These are phyloP conservation scores for Perca schrenkii DNA, from an alignment of 2,113 vertebrate genomes.

Conservation along the genomic window DNA sequence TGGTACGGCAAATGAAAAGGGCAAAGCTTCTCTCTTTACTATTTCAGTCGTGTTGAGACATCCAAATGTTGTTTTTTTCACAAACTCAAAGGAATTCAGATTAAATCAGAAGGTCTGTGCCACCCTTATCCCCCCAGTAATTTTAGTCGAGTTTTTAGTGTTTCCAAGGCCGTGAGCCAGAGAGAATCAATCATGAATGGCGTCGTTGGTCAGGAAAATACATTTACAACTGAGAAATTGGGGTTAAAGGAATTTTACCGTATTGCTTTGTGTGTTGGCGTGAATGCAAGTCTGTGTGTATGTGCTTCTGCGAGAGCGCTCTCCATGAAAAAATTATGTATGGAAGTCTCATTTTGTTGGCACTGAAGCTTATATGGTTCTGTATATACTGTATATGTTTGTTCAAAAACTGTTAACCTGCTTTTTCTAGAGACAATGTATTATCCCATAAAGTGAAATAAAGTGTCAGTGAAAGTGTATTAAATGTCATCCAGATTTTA, in stretches of 20 bases:
- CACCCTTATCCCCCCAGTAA: background rate
- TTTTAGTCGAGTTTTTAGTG: background rate
- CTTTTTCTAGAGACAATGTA: background rate
- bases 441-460: background rate
- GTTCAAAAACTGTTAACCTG: background rate
- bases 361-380: no score
- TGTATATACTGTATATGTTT: background rate
- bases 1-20: slow-evolving; percentile 20
- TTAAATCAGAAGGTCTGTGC: background rate
- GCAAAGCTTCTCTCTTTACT: background rate
- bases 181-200: slow-evolving; percentile 13
- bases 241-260: slow-evolving; percentile 19
- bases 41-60: slow-evolving; percentile 16
- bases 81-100: background rate
- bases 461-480: background rate
- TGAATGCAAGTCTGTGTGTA: background rate
- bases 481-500: background rate
- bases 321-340: background rate
- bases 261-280: background rate
- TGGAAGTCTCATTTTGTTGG: background rate
- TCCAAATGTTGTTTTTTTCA: background rate
- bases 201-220: slow-evolving; percentile 3
- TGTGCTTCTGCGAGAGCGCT: background rate
- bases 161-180: background rate
- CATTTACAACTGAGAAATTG: background rate